Conservation (phyloP, 2,888 invertebrate species). For the Spodoptera picta region DNA sequence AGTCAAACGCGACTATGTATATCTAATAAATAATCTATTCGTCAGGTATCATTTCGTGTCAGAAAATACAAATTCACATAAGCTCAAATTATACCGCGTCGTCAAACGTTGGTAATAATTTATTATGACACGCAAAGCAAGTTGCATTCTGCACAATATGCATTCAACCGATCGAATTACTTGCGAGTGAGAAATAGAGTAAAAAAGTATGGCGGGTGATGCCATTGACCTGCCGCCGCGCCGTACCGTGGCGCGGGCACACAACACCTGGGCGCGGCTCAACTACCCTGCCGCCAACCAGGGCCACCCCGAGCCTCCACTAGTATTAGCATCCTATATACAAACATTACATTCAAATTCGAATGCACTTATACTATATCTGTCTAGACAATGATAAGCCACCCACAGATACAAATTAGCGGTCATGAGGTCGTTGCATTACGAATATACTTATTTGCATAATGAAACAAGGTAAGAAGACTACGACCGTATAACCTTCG, state of each 20-base stretch:
- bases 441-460: slow-evolving; percentile 15
- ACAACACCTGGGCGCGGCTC: slow-evolving; percentile 53
- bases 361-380: slow-evolving; percentile 20
- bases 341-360: slow-evolving; percentile 19
- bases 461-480: slow-evolving; percentile 21
- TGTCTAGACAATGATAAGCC: slow-evolving; percentile 22
- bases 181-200: slow-evolving; percentile 61
- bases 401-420: slow-evolving; percentile 20
- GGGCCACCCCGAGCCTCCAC: slow-evolving; percentile 23
- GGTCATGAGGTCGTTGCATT: slow-evolving; percentile 30
- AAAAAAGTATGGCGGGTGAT: slow-evolving; percentile 57
- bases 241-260: slow-evolving; percentile 36
- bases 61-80: slow-evolving; percentile 16
- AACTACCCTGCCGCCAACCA: slow-evolving; percentile 44
- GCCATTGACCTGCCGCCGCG: slow-evolving; percentile 66
- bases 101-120: slow-evolving; percentile 11
- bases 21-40: slow-evolving; percentile 45
- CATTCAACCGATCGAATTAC: slow-evolving; percentile 60
- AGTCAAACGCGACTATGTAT: slow-evolving; percentile 35
- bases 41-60: slow-evolving; percentile 21
- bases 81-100: slow-evolving; percentile 3
- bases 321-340: slow-evolving; percentile 22
- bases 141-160: slow-evolving; percentile 44
- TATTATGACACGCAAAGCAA: slow-evolving; percentile 25
- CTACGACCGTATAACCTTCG: not conserved